Evolutionary conservation across 2,888 invertebrate species (phyloP).

Genomic region (Netelia inedita): DNA sequence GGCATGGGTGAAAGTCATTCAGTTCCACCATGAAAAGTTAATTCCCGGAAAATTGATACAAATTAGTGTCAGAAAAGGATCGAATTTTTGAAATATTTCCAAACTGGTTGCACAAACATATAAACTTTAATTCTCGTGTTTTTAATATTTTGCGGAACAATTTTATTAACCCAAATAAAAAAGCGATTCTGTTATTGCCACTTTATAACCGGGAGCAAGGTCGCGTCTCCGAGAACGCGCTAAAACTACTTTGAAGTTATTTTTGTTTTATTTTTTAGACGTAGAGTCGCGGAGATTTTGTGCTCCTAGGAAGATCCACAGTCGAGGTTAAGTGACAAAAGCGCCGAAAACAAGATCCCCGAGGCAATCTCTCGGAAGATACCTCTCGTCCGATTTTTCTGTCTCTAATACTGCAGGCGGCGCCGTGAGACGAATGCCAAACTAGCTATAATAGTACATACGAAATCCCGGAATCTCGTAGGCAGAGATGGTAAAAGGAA

Average conservation of each 20-base stretch:
- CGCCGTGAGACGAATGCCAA: slow-evolving; percentile 19
- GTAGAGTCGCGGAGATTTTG: background rate
- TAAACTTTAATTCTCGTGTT: background rate
- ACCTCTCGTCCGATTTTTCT: background rate
- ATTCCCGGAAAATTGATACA: no score
- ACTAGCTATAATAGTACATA: background rate
- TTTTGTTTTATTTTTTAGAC: background rate
- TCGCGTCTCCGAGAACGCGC: background rate
- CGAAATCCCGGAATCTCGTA: background rate
- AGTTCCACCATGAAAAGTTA: no score
- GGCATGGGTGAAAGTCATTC: no score
- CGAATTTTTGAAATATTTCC: no score
- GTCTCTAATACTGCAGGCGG: background rate
- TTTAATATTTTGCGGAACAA: background rate
- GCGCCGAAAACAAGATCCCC: background rate
- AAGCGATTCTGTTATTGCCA: background rate
- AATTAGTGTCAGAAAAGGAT: no score
- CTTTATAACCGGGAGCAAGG: background rate
- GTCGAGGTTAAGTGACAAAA: slow-evolving; percentile 2
- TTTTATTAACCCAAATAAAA: background rate
- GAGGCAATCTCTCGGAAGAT: background rate
- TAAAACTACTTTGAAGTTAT: background rate
- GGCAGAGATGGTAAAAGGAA: background rate
- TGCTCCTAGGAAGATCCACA: background rate
- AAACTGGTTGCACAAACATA: no score